Evolutionary conservation across 1,140 invertebrate genomes (phyloP), one percentile per base, ranked within the genome.

Genomic region (Lutraria rhynchaena): DNA sequence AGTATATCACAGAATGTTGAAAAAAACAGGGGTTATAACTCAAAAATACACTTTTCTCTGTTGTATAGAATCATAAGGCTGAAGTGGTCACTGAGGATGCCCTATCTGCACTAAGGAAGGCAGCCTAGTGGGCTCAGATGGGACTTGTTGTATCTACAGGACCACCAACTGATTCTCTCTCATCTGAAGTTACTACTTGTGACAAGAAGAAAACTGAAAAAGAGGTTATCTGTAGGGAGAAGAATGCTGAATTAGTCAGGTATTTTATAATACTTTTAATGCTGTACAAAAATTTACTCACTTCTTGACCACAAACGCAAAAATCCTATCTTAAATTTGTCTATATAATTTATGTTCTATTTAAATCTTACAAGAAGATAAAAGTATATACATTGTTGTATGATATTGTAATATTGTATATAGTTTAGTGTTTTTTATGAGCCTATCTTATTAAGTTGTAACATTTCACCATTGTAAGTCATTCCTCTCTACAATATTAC

Each of bases 41-140:
- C n/a, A n/a, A n/a, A n/a, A 7, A 46, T 17, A 53, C 19, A 19
- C 37, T 60, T 60, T 17, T 33, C 19, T 61, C 0, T 53, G 69
- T 65, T 31, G 71, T n/a, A 49, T 63, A 90, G 88, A 84, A 65
- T 84, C 85, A 87, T 31, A 90, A 88, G 80, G 87, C 89, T 53
- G 89, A 92, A 53, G 83, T 92, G 53, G 86, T 85, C 3, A 92
- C 91, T 70, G 92, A 92, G 71, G 90, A 92, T 78, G 90, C 89
- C 0, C 75, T 89, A 51, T 85, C 84, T 61, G 90, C 91, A 17
- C 81, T 91, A 24, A 87, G 89, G 60, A 90, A 90, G 82, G 92
- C 91, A 44, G 89, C 88, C 37, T 92, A 91, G 69, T 91, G 91
- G 90, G 91, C 92, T 22, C 89, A 91, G 88, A 88, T 89, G 76